phyloP scores from a whole-genome alignment of 2,113 vertebrate genomes.

The Pungitius pungitius region DNA sequence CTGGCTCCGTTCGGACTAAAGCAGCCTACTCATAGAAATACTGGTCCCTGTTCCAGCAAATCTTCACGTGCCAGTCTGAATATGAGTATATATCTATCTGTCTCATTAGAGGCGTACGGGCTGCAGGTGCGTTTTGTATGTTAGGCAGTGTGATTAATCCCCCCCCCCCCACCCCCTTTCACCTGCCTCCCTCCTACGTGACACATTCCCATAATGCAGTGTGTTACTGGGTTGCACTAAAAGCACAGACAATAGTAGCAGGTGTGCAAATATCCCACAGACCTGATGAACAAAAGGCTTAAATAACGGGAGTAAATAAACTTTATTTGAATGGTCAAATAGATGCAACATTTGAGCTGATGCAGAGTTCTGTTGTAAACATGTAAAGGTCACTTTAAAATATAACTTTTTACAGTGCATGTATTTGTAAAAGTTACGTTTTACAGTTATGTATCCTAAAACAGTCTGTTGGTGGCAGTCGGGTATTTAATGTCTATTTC shows the following conservation, averaged over 20 bases:
- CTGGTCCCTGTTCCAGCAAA: slow-evolving; percentile 26
- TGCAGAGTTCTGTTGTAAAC: slow-evolving; percentile 17
- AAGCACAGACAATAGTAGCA: slow-evolving; percentile 79
- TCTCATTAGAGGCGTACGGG: slow-evolving; percentile 51
- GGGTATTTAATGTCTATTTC: slow-evolving; percentile 51
- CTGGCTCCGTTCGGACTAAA: slow-evolving; percentile 19
- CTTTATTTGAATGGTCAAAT: slow-evolving; percentile 75
- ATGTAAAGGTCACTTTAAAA: not conserved
- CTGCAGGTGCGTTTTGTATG: slow-evolving; percentile 65
- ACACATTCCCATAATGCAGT: slow-evolving; percentile 77
- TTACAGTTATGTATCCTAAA: too few relatives aligned
- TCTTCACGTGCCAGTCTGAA: slow-evolving; percentile 28
- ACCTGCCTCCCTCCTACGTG: slow-evolving; percentile 32
- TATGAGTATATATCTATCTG: slow-evolving; percentile 50
- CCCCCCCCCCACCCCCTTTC: slow-evolving; percentile 31
- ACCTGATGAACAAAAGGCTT: slow-evolving; percentile 71
- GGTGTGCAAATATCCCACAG: slow-evolving; percentile 82
- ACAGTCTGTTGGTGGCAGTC: too few relatives aligned
- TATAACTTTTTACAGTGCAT: not conserved
- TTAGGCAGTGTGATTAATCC: slow-evolving; percentile 63
- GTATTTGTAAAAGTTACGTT: too few relatives aligned
- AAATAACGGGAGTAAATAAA: slow-evolving; percentile 77
- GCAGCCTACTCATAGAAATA: slow-evolving; percentile 23
- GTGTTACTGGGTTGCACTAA: slow-evolving; percentile 75
- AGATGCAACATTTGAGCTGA: slow-evolving; percentile 51